Conservation (phyloP, 2,797 vertebrate species). For the Echeneis naucrates region DNA sequence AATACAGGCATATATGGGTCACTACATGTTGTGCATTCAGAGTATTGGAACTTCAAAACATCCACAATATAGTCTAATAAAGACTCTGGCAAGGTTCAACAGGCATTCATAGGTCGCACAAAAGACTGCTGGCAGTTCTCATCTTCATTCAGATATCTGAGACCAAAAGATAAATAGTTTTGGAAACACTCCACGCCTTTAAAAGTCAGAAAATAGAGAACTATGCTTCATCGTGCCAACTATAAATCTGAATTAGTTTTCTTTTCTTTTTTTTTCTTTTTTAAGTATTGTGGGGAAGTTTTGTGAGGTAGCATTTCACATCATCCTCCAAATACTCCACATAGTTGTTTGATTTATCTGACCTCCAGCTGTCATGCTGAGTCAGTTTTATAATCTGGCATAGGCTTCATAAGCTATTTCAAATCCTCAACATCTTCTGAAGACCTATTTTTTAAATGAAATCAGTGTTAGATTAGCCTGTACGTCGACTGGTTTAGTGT, state of each 20-base stretch:
- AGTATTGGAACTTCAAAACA: background rate
- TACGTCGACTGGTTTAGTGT: background rate
- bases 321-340: slow-evolving; percentile 18
- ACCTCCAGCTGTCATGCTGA: slow-evolving; percentile 12
- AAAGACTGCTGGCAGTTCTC: background rate
- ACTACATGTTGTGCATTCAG: background rate
- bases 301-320: background rate
- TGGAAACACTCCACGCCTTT: background rate
- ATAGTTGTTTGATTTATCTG: slow-evolving; percentile 26
- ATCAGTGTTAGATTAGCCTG: background rate
- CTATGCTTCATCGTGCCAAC: no score
- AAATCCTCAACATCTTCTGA: background rate
- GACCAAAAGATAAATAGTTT: background rate
- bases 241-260: no score
- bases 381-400: slow-evolving; percentile 2
- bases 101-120: background rate
- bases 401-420: background rate
- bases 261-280: no score
- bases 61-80: background rate
- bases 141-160: background rate
- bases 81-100: background rate
- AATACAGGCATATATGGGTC: background rate
- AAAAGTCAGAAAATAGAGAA: background rate
- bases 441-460: background rate
- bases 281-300: background rate